Base-by-base conservation (phyloP, 2,113 vertebrate genomes). In the Lepisosteus oculatus region DNA sequence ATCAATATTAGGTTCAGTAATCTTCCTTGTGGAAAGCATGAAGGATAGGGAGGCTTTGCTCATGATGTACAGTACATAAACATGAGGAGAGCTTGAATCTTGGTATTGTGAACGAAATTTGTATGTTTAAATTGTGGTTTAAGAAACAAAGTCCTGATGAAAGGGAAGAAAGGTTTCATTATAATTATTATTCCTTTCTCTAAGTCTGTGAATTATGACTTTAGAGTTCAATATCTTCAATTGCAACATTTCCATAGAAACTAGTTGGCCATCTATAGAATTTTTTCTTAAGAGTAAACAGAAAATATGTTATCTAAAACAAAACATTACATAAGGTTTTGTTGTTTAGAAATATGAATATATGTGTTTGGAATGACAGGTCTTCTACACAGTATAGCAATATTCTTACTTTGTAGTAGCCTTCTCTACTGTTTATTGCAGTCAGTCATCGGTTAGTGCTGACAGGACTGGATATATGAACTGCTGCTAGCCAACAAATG, bases 381-480 rank as follows among this genome's bases (percentile, higher is more conserved):
- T 65, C 6, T 65, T 29, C 3, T 3, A 65, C 42, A 43, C 62
- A 42, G 62, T 29, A 65, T 41, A n/a, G 29, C n/a, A 43, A 12
- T 29, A 29, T 1, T 29, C 29, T 29, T 29, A 29, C 62, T 7
- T 65, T 65, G 8, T 43, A 41, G n/a, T 43, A 43, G 42, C 62
- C 62, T 42, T 65, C 62, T 29, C 62, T 65, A 43, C 29, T 29
- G 29, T 29, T 29, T 12, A 65, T 43, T 65, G 62, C 9, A 43
- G 67, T 41, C 71, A 45, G 62, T 66, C 65, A 76, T 70, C 55
- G 43, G 55, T 67, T 55, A 70, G 17, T 43, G 73, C 67, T 55
- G 68, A 77, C 70, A 76, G 71, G 44, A 12, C 55, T 43, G 55
- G 68, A 75, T 68, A 59, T 67, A 63, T 45, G 4, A 15, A 43